Conservation (phyloP, 2,888 invertebrate species). For the Chaitophorus viminalis region DNA sequence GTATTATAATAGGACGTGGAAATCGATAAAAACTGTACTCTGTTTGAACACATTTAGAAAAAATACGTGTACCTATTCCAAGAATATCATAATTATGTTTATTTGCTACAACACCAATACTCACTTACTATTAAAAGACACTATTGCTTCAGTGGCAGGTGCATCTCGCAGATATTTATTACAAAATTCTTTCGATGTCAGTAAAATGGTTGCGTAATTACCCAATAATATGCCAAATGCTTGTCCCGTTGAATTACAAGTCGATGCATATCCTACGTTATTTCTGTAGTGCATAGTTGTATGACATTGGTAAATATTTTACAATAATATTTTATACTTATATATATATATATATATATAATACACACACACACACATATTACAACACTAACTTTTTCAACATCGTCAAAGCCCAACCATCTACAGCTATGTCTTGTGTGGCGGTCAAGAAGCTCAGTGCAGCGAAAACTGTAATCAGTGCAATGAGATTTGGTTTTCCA, state of each 20-base stretch:
- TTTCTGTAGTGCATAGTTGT: conserved; percentile 69
- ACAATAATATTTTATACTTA: too few species aligned
- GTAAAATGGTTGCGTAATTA: conserved; percentile 93
- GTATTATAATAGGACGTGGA: too few species aligned
- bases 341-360: too few species aligned
- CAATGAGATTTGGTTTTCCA: conserved; percentile 16
- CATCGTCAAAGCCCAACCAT: conserved; percentile 60
- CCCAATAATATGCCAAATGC: conserved; percentile 97
- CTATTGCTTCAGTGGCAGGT: not conserved
- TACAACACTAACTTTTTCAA: conserved; percentile 35
- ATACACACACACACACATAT: too few species aligned
- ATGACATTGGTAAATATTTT: too few species aligned
- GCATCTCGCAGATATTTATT: conserved; percentile 83
- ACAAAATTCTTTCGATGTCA: conserved; percentile 96
- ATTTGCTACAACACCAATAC: not conserved
- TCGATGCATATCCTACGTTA: conserved; percentile 98
- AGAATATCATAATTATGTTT: not conserved
- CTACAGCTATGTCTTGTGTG: conserved; percentile 55
- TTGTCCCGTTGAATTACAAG: conserved; percentile 98
- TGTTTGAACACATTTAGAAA: too few species aligned
- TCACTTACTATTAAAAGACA: conserved; percentile 24
- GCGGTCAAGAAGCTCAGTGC: conserved; percentile 4
- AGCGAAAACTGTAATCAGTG: conserved; percentile 17
- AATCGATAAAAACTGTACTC: too few species aligned
- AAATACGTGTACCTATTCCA: too few species aligned